phyloP scores from a whole-genome alignment of 1,140 invertebrate species.

The Drosophila seguyi region DNA sequence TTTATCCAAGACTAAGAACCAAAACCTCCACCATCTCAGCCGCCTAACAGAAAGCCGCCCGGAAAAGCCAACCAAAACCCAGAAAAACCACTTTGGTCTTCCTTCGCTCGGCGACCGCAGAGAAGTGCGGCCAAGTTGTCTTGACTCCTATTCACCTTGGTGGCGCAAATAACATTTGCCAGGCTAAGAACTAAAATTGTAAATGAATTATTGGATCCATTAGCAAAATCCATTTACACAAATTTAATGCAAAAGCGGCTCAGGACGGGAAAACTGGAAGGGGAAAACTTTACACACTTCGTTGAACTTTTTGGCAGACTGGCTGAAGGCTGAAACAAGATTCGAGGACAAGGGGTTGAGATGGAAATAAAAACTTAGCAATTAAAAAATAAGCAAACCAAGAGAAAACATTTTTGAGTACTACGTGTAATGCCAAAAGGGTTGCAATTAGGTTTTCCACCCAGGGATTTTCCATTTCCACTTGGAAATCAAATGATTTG shows the following conservation, averaged over 20 bases:
- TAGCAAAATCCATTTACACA: conserved; percentile 85
- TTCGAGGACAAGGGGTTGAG: conserved; percentile 14
- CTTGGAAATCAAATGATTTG: conserved; percentile 56
- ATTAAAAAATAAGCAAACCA: conserved; percentile 76
- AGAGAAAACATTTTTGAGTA: conserved; percentile 79
- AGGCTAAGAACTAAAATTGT: conserved; percentile 78
- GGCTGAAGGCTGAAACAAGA: conserved; percentile 12
- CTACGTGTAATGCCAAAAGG: conserved; percentile 72
- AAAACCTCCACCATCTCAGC: conserved; percentile 16
- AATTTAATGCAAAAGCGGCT: conserved; percentile 80
- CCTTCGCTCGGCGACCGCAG: conserved; percentile 52
- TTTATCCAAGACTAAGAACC: background rate
- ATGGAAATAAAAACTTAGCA: conserved; percentile 74
- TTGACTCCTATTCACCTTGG: conserved; percentile 70
- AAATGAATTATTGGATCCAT: conserved; percentile 85
- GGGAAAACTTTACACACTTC: conserved; percentile 77
- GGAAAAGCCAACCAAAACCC: conserved; percentile 9
- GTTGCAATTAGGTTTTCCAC: conserved; percentile 39
- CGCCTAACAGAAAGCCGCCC: background rate
- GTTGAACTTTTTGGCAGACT: conserved; percentile 69
- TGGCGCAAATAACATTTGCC: conserved; percentile 76
- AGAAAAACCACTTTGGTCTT: conserved; percentile 6
- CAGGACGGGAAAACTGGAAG: background rate
- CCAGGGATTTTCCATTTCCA: conserved; percentile 28
- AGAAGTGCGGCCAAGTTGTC: conserved; percentile 68